Percentiles rank a stretch among this genome's conserved stretches.
These are phyloP conservation scores for Poeciliopsis turrubarensis DNA, from an alignment of 2,113 vertebrate genomes.

Conservation along the genomic window DNA sequence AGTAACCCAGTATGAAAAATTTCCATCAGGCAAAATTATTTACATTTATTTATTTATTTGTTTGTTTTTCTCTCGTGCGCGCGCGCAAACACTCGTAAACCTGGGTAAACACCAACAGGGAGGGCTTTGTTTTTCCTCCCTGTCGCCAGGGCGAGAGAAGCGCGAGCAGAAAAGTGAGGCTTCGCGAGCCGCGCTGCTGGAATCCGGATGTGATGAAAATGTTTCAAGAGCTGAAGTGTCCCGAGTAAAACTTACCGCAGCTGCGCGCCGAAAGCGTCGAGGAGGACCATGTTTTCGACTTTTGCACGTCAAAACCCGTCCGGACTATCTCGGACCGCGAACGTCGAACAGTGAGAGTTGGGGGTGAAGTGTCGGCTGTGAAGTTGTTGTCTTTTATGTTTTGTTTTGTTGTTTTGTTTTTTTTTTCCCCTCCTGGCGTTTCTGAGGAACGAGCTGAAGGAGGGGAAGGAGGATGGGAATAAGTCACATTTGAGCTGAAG, in stretches of 20 bases:
- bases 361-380: slow-evolving; percentile 7
- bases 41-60: neutral
- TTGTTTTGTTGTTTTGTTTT: neutral
- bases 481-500: slow-evolving; percentile 53
- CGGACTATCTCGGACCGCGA: neutral
- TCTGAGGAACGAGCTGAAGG: slow-evolving; percentile 15
- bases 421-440: slow-evolving; percentile 4
- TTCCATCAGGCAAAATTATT: neutral
- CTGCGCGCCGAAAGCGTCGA: slow-evolving; percentile 34
- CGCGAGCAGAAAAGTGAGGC: slow-evolving; percentile 56
- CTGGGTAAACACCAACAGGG: slow-evolving; percentile 28
- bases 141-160: slow-evolving; percentile 40
- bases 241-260: slow-evolving; percentile 47
- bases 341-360: neutral
- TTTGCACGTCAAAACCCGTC: slow-evolving; percentile 15
- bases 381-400: neutral
- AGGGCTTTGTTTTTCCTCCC: slow-evolving; percentile 32
- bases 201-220: slow-evolving; percentile 91
- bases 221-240: slow-evolving; percentile 56
- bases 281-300: slow-evolving; percentile 4
- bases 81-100: neutral
- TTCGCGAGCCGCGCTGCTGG: slow-evolving; percentile 51
- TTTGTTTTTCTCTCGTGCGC: neutral
- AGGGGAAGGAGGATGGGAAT: slow-evolving; percentile 62
- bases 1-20: neutral